Conservation (phyloP, 2,888 invertebrate species). For the Folsomia manolachei region DNA sequence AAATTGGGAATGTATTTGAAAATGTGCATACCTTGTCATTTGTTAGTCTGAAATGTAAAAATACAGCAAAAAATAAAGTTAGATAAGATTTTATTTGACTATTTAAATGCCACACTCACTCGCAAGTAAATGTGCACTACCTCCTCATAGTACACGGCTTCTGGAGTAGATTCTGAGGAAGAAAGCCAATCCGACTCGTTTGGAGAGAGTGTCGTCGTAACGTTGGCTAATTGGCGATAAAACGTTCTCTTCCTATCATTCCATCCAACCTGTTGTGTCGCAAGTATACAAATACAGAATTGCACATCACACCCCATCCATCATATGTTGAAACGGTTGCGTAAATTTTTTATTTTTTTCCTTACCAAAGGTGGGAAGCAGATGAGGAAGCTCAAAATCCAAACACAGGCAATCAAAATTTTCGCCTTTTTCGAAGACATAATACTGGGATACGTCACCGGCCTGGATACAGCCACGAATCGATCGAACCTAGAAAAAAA, state of each 20-base stretch:
- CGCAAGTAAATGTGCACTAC: slow-evolving; percentile 64
- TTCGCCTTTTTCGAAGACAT: slow-evolving; percentile 73
- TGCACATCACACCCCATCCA: too few relatives aligned
- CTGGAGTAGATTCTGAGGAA: background rate
- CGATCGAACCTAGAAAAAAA: slow-evolving; percentile 56
- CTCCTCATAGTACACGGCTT: slow-evolving; percentile 28
- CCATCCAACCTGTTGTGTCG: slow-evolving; percentile 80
- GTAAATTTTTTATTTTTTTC: too few relatives aligned
- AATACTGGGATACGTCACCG: slow-evolving; percentile 82
- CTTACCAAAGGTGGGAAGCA: slow-evolving; percentile 84
- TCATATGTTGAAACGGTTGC: too few relatives aligned
- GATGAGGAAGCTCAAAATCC: slow-evolving; percentile 93
- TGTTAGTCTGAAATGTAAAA: too few relatives aligned
- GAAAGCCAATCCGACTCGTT: slow-evolving; percentile 1
- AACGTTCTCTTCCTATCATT: slow-evolving; percentile 62
- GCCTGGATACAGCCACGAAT: slow-evolving; percentile 94
- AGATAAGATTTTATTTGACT: too few relatives aligned
- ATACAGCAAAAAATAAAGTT: too few relatives aligned
- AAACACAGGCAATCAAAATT: slow-evolving; percentile 82
- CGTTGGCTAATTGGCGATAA: slow-evolving; percentile 48
- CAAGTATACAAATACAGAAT: too few relatives aligned
- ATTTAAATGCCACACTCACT: too few relatives aligned
- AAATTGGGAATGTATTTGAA: too few relatives aligned
- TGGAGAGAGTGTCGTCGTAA: slow-evolving; percentile 42
- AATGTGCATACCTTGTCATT: slow-evolving; percentile 75